Percentiles rank a stretch among this genome's conserved stretches.
These are phyloP conservation scores for Brachymystax lenok DNA, from an alignment of 2,797 vertebrate genomes.

Conservation along the genomic window DNA sequence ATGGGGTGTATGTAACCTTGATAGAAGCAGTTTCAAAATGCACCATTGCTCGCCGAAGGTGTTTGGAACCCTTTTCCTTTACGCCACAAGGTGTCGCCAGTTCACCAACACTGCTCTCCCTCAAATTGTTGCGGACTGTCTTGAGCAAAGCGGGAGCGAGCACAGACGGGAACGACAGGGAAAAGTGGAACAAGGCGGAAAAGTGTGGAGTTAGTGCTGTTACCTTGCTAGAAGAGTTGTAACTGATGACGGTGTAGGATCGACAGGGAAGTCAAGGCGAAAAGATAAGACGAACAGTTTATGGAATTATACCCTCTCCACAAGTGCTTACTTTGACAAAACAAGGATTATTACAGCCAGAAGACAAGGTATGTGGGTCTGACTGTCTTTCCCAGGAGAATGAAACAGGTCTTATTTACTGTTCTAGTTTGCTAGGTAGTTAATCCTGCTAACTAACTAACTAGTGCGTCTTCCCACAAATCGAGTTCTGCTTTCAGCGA, in stretches of 20 bases:
- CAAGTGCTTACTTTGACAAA: neutral
- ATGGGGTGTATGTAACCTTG: neutral
- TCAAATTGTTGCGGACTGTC: constrained; percentile 12
- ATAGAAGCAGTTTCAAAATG: too few relatives aligned
- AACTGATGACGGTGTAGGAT: neutral
- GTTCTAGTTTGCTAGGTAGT: too few relatives aligned
- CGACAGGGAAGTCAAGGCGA: constrained; percentile 11
- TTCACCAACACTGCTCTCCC: constrained; percentile 3
- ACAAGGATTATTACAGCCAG: constrained; percentile 18
- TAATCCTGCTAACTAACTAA: too few relatives aligned
- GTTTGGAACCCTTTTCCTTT: neutral
- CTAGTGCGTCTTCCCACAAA: neutral
- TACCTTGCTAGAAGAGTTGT: constrained; percentile 14
- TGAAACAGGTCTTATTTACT: neutral
- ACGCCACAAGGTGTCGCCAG: constrained; percentile 38
- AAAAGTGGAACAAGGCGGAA: constrained; percentile 31
- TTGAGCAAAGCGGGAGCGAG: constrained; percentile 32
- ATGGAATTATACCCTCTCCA: neutral
- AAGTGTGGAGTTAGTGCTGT: neutral
- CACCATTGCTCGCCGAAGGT: too few relatives aligned
- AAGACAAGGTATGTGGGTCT: constrained; percentile 37
- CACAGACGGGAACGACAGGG: constrained; percentile 21
- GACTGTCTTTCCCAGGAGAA: neutral
- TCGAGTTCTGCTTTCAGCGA: constrained; percentile 30
- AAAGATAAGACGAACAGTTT: constrained; percentile 7